Evolutionary conservation across 2,797 vertebrate genomes (phyloP).

Genomic region (Sebastes jordani): DNA sequence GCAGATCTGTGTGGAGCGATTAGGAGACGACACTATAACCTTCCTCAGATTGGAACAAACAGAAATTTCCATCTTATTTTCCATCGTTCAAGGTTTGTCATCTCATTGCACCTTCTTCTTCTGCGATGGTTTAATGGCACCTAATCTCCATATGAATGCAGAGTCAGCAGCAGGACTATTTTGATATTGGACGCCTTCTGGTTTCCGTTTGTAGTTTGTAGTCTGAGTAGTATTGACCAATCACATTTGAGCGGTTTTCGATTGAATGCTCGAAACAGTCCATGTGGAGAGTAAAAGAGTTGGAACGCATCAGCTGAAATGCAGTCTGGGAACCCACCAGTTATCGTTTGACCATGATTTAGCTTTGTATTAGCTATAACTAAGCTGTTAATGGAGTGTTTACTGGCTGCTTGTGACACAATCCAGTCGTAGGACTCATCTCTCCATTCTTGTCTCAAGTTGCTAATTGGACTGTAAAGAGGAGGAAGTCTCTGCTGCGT

Average conservation of each 20-base stretch:
- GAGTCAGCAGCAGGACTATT: background rate
- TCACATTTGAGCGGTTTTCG: background rate
- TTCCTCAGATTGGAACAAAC: background rate
- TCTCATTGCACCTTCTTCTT: background rate
- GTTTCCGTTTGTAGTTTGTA: background rate
- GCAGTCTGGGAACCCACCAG: too few relatives aligned
- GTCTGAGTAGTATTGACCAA: background rate
- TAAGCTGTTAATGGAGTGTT: background rate
- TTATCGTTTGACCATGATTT: background rate
- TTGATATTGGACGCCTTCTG: background rate
- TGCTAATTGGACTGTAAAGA: too few relatives aligned
- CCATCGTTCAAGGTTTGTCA: background rate
- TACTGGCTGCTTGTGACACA: background rate
- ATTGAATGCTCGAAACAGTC: background rate
- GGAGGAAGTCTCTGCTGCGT: too few relatives aligned
- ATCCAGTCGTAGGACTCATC: background rate
- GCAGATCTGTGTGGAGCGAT: background rate
- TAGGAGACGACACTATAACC: too few relatives aligned
- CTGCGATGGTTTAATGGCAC: background rate
- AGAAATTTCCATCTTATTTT: background rate
- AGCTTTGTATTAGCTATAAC: background rate
- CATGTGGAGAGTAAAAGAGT: background rate
- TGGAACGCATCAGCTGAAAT: background rate
- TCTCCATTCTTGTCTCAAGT: too few relatives aligned
- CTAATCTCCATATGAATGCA: background rate